Evolutionary conservation across 2,113 vertebrate genomes (phyloP).

Genomic region (Acrocephalus arundinaceus): DNA sequence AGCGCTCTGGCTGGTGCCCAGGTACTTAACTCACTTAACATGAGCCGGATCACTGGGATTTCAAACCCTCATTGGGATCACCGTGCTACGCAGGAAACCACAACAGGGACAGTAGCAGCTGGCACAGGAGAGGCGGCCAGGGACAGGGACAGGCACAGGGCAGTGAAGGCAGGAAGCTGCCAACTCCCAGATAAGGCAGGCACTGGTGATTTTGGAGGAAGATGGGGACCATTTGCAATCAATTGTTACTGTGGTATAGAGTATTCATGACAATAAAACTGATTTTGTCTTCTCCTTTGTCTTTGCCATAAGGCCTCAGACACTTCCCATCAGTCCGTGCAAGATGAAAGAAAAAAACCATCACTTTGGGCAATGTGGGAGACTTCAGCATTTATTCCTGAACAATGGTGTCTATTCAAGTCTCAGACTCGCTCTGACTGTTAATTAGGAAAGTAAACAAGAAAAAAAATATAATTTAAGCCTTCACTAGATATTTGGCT

Average conservation of each 20-base stretch:
- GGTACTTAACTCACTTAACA: neutral
- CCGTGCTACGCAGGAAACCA: neutral
- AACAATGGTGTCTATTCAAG: neutral
- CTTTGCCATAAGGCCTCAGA: neutral
- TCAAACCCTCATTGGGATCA: neutral
- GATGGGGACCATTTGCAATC: neutral
- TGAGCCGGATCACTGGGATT: neutral
- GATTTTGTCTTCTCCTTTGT: neutral
- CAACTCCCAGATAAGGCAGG: accelerated
- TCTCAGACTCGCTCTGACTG: neutral
- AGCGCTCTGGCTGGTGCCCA: neutral
- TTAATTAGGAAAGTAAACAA: slow-evolving; percentile 28
- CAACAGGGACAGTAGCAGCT: neutral
- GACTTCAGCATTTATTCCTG: neutral
- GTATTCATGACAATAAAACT: neutral
- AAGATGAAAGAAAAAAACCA: neutral
- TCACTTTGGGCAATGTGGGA: neutral
- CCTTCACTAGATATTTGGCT: neutral
- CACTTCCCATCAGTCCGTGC: neutral
- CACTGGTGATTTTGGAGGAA: neutral
- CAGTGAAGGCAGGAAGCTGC: neutral
- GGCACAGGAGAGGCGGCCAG: accelerated
- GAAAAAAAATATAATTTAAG: neutral
- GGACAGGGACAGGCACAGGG: neutral
- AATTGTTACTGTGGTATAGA: neutral